These are phyloP conservation scores for Cecropterus lyciades DNA, from an alignment of 1,140 invertebrate species.

Conservation along the genomic window DNA sequence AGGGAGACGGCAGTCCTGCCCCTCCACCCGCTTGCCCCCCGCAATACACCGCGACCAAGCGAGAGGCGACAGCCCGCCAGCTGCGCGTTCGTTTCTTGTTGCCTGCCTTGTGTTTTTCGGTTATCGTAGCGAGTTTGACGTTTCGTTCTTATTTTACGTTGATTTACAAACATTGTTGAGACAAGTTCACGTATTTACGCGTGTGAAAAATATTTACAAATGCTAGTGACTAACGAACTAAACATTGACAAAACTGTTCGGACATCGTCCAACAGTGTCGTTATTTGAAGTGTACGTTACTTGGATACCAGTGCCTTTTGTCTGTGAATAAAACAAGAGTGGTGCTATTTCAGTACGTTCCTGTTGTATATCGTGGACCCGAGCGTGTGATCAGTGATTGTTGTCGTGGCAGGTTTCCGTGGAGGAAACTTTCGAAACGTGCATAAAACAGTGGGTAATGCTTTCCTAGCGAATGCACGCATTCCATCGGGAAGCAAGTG, in stretches of 20 bases:
- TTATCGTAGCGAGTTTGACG: constrained; percentile 75
- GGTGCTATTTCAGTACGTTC: constrained; percentile 73
- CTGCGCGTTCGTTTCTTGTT: constrained; percentile 72
- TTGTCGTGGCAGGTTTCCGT: constrained; percentile 81
- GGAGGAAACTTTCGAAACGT: constrained; percentile 82
- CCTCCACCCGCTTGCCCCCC: constrained; percentile 64
- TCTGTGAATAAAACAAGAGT: constrained; percentile 76
- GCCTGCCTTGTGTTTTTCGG: constrained; percentile 77
- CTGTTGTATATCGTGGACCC: constrained; percentile 67
- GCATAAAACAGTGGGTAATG: constrained; percentile 81
- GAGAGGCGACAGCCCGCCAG: constrained; percentile 75
- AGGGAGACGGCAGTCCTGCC: constrained; percentile 62
- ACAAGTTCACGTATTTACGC: constrained; percentile 59
- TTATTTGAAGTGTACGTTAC: constrained; percentile 63
- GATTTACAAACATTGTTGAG: constrained; percentile 49
- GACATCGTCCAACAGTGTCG: constrained; percentile 54
- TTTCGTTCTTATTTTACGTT: constrained; percentile 68
- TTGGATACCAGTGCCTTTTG: constrained; percentile 79
- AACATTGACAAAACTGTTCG: constrained; percentile 40
- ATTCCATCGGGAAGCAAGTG: constrained; percentile 81
- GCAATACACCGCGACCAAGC: constrained; percentile 61
- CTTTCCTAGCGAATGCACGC: constrained; percentile 81
- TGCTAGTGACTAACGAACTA: constrained; percentile 47
- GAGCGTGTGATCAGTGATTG: constrained; percentile 80
- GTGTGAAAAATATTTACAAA: constrained; percentile 61